Conservation (phyloP, 2,797 vertebrate species). For the Bradypodion ventrale region DNA sequence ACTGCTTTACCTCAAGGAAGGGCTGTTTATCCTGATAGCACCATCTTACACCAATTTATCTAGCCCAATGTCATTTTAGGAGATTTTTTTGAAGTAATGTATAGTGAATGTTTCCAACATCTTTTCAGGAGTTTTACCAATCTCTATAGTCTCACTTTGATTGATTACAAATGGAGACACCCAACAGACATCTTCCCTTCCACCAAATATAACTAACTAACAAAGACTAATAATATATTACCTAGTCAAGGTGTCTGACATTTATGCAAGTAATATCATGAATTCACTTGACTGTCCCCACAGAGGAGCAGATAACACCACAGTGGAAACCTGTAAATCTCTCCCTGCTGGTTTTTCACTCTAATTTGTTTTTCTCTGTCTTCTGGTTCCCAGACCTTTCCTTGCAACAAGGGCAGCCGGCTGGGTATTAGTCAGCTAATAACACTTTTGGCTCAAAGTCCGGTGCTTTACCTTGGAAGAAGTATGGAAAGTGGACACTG, state of each 20-base stretch:
- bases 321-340: conserved; percentile 52
- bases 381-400: conserved; percentile 36
- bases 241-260: conserved; percentile 33
- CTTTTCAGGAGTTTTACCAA: neutral
- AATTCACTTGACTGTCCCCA: conserved; percentile 45
- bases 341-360: conserved; percentile 29
- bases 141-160: neutral
- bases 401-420: conserved; percentile 34
- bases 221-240: neutral
- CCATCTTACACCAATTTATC: no score
- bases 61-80: no score
- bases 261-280: conserved; percentile 36
- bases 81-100: no score
- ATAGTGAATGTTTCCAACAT: neutral
- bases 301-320: conserved; percentile 57
- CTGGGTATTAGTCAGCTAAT: conserved; percentile 55
- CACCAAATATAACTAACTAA: neutral
- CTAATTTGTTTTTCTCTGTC: neutral
- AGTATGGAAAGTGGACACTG: neutral
- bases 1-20: no score
- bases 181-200: neutral
- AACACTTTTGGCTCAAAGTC: conserved; percentile 46
- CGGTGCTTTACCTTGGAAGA: conserved; percentile 56
- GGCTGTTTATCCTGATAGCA: no score
- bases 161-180: neutral